These are phyloP conservation scores for Lasius fuliginosus DNA, from an alignment of 2,888 invertebrate genomes.

Conservation along the genomic window DNA sequence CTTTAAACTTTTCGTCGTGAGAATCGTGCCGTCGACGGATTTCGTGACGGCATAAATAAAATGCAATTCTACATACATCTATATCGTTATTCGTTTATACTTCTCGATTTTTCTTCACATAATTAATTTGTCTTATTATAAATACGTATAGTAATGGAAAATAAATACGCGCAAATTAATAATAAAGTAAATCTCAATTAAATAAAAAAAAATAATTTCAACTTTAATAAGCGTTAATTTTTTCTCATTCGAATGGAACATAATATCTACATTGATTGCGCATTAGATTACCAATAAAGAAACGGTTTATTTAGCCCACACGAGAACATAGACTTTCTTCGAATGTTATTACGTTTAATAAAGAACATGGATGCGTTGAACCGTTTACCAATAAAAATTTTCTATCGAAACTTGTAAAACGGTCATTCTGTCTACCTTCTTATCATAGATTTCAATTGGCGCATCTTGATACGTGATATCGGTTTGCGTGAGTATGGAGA, in stretches of 20 bases:
- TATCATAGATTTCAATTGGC: constrained; percentile 13
- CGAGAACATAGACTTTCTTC: neutral
- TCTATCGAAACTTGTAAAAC: neutral
- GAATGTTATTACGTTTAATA: constrained; percentile 29
- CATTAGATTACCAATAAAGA: neutral
- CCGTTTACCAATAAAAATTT: neutral
- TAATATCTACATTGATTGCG: neutral
- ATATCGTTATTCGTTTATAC: neutral
- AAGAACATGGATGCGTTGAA: constrained; percentile 3
- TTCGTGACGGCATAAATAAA: neutral
- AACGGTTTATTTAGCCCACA: neutral
- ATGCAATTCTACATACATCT: neutral
- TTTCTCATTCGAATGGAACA: neutral
- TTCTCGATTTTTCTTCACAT: neutral
- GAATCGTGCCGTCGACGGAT: neutral
- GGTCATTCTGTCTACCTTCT: neutral
- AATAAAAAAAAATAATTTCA: neutral
- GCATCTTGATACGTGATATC: constrained; percentile 54
- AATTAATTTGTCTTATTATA: neutral
- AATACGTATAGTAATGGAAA: neutral
- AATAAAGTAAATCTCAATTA: neutral
- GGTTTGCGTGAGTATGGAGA: constrained; percentile 17
- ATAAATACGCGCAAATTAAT: neutral
- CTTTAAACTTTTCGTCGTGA: neutral
- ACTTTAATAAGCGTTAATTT: neutral